phyloP scores from a whole-genome alignment of 1,140 invertebrate species.

The Zaprionus inermis region DNA sequence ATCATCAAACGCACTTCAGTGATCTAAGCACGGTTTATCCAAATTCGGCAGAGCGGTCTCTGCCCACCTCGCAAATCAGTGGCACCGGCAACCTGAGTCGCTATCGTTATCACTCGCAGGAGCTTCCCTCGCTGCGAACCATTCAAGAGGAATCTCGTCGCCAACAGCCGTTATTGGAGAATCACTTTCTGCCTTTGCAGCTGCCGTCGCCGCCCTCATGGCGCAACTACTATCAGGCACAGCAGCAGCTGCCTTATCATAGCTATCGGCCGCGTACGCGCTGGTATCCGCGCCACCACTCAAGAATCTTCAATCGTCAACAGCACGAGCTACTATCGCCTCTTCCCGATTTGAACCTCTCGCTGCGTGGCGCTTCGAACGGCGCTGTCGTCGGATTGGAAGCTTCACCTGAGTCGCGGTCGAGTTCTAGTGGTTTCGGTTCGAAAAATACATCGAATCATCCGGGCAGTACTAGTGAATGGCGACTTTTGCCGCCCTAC shows the following conservation, averaged over 20 bases:
- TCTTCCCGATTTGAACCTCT: constrained; percentile 84
- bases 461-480: constrained; percentile 90
- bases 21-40: constrained; percentile 94
- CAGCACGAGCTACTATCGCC: constrained; percentile 87
- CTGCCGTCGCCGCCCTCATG: constrained; percentile 85
- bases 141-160: constrained; percentile 89
- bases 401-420: constrained; percentile 93
- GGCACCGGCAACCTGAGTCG: constrained; percentile 85
- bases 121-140: constrained; percentile 89
- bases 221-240: constrained; percentile 82
- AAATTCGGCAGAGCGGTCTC: constrained; percentile 91
- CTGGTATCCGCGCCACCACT: constrained; percentile 86
- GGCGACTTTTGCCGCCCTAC: constrained; percentile 90
- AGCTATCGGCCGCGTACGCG: constrained; percentile 85
- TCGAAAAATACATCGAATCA: constrained; percentile 96
- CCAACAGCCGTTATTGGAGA: constrained; percentile 62
- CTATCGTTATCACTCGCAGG: constrained; percentile 89
- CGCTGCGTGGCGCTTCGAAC: constrained; percentile 68
- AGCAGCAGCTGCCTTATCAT: constrained; percentile 84
- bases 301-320: constrained; percentile 86
- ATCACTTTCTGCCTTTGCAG: constrained; percentile 87
- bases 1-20: constrained; percentile 88
- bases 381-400: constrained; percentile 84
- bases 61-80: constrained; percentile 87
- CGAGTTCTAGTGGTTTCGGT: constrained; percentile 94